Evolutionary conservation across 2,797 vertebrate species (phyloP), one percentile per base, ranked within the genome.

Genomic region (Euthynnus affinis): DNA sequence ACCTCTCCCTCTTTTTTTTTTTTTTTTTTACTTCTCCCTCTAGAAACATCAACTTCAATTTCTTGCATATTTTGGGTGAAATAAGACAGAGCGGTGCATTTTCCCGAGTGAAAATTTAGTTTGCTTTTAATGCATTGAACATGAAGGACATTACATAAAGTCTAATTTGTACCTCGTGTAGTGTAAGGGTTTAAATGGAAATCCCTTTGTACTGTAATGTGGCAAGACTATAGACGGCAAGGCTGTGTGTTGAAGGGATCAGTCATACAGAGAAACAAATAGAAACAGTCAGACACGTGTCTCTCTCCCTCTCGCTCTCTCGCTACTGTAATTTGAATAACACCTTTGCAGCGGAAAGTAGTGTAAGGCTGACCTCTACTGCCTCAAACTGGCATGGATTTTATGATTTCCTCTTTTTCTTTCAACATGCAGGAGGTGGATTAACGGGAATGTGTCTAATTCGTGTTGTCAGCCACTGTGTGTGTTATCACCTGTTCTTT

Each of bases 341-440:
- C 56, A 40, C 32, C 59, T 6, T 25, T 18, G 18, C 59, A 22
- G 42, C 71, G 25, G 15, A 14, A 63, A 5, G 61, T 48, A 62
- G 89, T 71, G 69, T 82, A 73, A 86, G 76, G 8, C 87, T 93
- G 92, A 76, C 91, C 84, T 88, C 91, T 92, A 17, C 20, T 85
- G 90, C 77, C n/a, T 57, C 22, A 77, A 46, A 1, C 0, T 12
- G 9, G 32, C 65, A 61, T 63, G 18, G 0, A 9, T 18, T 53
- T 22, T 6, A 15, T 7, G 12, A 42, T 14, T 42, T 25, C 25
- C 48, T 56, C 32, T 15, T 23, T 59, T 12, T 32, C 29, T 23
- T 66, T 57, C 32, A 5, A n/a, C 15, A 1, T 74, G 58, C 52
- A 53, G 23, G 5, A 44, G 8, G 74, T 34, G 18, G 64, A 65